These are phyloP conservation scores for Temnopleurus reevesii DNA, from an alignment of 53 echinoderm and acorn worm species.

Conservation along the genomic window DNA sequence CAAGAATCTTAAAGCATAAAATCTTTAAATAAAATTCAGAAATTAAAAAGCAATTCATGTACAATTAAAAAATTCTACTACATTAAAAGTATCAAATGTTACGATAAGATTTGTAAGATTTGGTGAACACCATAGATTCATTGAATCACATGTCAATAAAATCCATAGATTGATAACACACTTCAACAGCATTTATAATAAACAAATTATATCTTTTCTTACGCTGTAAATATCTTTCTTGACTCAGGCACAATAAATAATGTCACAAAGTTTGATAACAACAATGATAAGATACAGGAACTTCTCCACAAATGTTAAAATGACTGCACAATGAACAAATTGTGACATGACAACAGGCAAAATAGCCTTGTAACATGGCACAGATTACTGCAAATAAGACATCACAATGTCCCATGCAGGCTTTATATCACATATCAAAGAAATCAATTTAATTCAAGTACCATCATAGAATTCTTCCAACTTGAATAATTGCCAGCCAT, in stretches of 20 bases:
- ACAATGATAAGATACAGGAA: not conserved
- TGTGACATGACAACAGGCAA: slow-evolving; percentile 17
- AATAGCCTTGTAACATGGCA: not conserved
- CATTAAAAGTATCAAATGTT: not conserved
- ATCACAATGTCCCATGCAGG: not conserved
- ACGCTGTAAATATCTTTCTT: slow-evolving; percentile 10
- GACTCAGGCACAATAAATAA: slow-evolving; percentile 51
- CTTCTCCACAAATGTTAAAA: slow-evolving; percentile 31
- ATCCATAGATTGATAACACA: not conserved
- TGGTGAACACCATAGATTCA: not conserved
- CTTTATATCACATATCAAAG: slow-evolving; percentile 7
- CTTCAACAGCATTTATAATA: not conserved
- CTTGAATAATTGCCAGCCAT: not conserved
- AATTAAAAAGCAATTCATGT: not conserved
- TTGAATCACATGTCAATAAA: not conserved
- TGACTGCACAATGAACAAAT: slow-evolving; percentile 36
- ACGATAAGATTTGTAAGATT: no score
- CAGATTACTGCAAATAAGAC: not conserved
- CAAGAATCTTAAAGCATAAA: no score
- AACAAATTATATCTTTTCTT: slow-evolving; percentile 16
- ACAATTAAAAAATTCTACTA: not conserved
- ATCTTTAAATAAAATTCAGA: not conserved
- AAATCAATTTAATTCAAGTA: not conserved
- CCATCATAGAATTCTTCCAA: not conserved
- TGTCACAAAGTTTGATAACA: slow-evolving; percentile 32